Conservation (phyloP, 1,140 invertebrate species). For the Sinella curviseta region DNA sequence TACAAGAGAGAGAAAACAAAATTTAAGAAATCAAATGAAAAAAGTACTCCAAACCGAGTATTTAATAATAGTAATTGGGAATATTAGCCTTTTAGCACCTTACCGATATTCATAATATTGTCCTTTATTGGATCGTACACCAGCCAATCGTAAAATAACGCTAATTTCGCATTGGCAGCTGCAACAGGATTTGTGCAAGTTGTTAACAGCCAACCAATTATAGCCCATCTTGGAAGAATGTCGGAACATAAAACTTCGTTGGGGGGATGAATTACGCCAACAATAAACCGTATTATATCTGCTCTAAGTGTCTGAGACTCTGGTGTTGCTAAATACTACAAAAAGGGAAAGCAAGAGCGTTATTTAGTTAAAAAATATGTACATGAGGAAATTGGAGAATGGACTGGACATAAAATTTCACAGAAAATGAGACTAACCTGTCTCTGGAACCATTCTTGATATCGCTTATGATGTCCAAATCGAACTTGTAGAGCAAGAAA, state of each 20-base stretch:
- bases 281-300: slow-evolving; percentile 96
- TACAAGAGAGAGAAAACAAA: slow-evolving; percentile 50
- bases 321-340: slow-evolving; percentile 91
- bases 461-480: slow-evolving; percentile 96
- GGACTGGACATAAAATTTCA: too few species aligned
- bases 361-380: too few species aligned
- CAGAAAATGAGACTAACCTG: slow-evolving; percentile 58
- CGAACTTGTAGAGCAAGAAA: slow-evolving; percentile 90
- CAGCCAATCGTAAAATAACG: slow-evolving; percentile 96
- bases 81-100: slow-evolving; percentile 32
- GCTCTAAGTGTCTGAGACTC: slow-evolving; percentile 92
- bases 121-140: slow-evolving; percentile 94
- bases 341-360: too few species aligned
- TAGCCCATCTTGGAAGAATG: slow-evolving; percentile 96
- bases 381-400: too few species aligned
- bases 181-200: slow-evolving; percentile 93
- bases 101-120: slow-evolving; percentile 96
- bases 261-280: slow-evolving; percentile 95
- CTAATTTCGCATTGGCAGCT: slow-evolving; percentile 91
- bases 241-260: slow-evolving; percentile 97
- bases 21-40: not conserved
- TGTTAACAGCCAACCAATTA: slow-evolving; percentile 95
- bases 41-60: too few species aligned
- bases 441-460: slow-evolving; percentile 98
- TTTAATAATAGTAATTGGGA: not conserved